Conservation (phyloP, 2,113 vertebrate species). For the Datnioides undecimradiatus region DNA sequence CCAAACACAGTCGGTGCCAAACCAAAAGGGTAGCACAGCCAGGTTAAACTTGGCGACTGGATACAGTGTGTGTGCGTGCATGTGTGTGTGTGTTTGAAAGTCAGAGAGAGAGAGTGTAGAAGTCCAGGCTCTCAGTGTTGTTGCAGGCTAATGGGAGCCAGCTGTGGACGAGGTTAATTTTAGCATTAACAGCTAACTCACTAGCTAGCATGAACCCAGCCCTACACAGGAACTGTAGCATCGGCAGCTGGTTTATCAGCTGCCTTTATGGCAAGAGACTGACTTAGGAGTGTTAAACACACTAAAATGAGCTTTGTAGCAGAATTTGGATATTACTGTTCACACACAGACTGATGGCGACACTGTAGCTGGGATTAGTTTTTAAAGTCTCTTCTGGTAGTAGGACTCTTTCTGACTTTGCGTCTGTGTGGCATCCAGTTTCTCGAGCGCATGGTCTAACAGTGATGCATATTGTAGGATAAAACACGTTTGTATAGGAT, state of each 20-base stretch:
- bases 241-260: conserved; percentile 27
- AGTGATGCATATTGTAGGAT: background rate
- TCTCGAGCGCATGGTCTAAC: no score
- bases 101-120: conserved; percentile 49
- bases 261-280: background rate
- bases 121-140: conserved; percentile 77
- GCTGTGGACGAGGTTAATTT: conserved; percentile 85
- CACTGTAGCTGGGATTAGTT: background rate
- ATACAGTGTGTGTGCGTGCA: conserved; percentile 18
- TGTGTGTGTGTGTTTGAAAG: conserved; percentile 19
- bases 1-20: conserved; percentile 71
- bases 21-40: conserved; percentile 68
- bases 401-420: background rate
- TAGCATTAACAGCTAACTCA: conserved; percentile 75
- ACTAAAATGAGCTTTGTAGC: background rate
- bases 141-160: conserved; percentile 83
- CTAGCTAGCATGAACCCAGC: conserved; percentile 71
- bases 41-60: conserved; percentile 72
- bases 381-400: background rate
- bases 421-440: background rate
- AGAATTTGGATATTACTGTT: background rate
- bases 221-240: conserved; percentile 22
- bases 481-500: no score
- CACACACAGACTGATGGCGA: background rate
- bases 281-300: background rate